phyloP scores from a whole-genome alignment of 2,888 invertebrate genomes.

The Ornithoptera alexandrae region DNA sequence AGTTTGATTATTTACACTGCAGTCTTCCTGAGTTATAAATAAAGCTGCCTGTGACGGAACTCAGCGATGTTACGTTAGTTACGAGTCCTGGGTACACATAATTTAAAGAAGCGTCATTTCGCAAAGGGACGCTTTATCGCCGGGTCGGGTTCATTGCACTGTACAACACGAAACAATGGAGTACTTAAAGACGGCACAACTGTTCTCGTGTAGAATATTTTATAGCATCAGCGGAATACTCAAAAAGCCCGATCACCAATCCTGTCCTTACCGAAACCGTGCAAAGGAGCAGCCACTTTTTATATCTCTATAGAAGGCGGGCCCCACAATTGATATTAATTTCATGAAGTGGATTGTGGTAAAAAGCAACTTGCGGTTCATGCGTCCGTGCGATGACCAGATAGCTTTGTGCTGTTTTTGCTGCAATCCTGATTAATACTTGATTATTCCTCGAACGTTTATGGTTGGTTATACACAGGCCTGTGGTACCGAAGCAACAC shows the following conservation, averaged over 20 bases:
- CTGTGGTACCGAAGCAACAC: slow-evolving; percentile 12
- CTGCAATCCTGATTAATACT: slow-evolving; percentile 41
- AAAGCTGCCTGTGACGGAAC: neutral
- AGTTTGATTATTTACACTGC: neutral
- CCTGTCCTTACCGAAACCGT: slow-evolving; percentile 33
- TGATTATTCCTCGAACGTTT: slow-evolving; percentile 37
- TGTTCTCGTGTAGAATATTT: slow-evolving; percentile 34
- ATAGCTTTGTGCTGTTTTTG: slow-evolving; percentile 43
- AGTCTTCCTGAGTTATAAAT: neutral
- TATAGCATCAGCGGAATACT: slow-evolving; percentile 42
- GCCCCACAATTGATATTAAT: slow-evolving; percentile 67
- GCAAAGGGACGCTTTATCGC: slow-evolving; percentile 24
- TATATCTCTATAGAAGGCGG: slow-evolving; percentile 47
- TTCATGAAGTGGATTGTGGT: slow-evolving; percentile 57
- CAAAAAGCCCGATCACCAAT: slow-evolving; percentile 36
- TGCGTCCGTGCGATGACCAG: slow-evolving; percentile 40
- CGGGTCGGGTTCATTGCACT: slow-evolving; percentile 30
- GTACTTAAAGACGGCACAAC: slow-evolving; percentile 24
- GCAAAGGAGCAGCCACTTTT: slow-evolving; percentile 40
- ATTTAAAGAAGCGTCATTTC: slow-evolving; percentile 1
- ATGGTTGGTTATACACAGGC: slow-evolving; percentile 34
- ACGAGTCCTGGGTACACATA: neutral
- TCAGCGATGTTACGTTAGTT: neutral
- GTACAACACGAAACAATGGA: slow-evolving; percentile 36
- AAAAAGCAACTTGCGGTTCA: slow-evolving; percentile 46